phyloP scores from a whole-genome alignment of 2,113 vertebrate species.

The Megaleporinus macrocephalus region DNA sequence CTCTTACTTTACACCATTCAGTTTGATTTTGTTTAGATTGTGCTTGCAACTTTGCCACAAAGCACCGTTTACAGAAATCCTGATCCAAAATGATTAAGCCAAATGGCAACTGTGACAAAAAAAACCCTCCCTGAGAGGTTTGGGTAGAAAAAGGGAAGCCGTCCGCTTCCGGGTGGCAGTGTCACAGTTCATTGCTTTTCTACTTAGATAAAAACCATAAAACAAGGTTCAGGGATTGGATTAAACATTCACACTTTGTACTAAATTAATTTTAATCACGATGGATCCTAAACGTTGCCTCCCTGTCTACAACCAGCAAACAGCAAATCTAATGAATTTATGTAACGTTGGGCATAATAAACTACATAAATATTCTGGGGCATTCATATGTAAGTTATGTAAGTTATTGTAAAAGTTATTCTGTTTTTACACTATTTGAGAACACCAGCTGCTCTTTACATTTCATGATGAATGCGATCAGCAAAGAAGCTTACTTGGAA shows the following conservation, averaged over 20 bases:
- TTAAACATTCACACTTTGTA: background rate
- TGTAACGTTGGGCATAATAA: background rate
- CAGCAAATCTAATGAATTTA: background rate
- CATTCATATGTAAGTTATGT: too few species aligned
- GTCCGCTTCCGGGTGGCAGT: background rate
- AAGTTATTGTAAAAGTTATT: too few species aligned
- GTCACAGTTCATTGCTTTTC: background rate
- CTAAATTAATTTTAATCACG: background rate
- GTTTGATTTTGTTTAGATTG: background rate
- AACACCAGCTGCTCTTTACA: too few species aligned
- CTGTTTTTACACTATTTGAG: too few species aligned
- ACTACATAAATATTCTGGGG: too few species aligned
- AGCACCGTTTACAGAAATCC: background rate
- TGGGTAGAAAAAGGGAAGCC: background rate
- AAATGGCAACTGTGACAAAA: background rate
- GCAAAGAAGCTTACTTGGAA: too few species aligned
- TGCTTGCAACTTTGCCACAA: background rate
- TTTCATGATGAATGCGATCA: too few species aligned
- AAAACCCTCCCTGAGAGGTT: background rate
- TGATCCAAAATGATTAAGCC: background rate
- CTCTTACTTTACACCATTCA: background rate
- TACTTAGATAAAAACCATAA: background rate
- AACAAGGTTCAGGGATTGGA: background rate
- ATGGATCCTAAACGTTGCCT: background rate
- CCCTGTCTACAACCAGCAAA: background rate